Evolutionary conservation across 1,140 invertebrate genomes (phyloP), one percentile per base, ranked within the genome.

Genomic region (Drosophila sulfurigaster): DNA sequence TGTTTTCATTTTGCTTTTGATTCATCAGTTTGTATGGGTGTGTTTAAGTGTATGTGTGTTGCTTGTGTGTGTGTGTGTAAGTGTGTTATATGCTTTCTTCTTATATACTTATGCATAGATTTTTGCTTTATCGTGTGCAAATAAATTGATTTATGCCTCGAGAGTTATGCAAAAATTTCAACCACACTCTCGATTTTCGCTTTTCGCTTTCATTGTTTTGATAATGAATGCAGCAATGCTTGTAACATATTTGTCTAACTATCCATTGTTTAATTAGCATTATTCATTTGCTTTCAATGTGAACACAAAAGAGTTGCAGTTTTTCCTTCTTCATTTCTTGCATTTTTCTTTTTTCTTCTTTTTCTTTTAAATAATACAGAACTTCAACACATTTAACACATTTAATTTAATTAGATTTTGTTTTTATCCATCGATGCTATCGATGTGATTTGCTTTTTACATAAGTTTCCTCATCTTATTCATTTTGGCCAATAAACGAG

Each of bases 171-270:
- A 76, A 79, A 25, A 75, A 75, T 20, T 57, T 10, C 35, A 16
- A 57, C 8, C 35, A 45, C 41, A 45, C 57, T 59, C 38, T 45
- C 20, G 20, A 25, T 25, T 77, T 62, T 88, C 65, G 72, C 72
- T 80, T 82, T 74, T 20, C 8, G 30, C 51, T 59, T 72, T 57
- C 51, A 62, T 70, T 49, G 41, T 32, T 25, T 25, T 13, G 2
- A 54, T 54, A 71, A 71, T 71, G 60, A 64, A 64, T 62, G 58
- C 58, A 82, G 58, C 58, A 82, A 79, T 80, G 82, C 79, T 87
- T 87, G n/a, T 89, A 90, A 90, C 85, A 90, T 86, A 91, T 90
- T 89, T 89, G 78, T 89, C 86, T 89, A 90, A 89, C 85, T 89
- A 88, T 69, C 80, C 85, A 81, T 82, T 62, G 71, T 74, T 75